phyloP scores from a whole-genome alignment of 2,113 vertebrate genomes.

The Solenodon paradoxus region DNA sequence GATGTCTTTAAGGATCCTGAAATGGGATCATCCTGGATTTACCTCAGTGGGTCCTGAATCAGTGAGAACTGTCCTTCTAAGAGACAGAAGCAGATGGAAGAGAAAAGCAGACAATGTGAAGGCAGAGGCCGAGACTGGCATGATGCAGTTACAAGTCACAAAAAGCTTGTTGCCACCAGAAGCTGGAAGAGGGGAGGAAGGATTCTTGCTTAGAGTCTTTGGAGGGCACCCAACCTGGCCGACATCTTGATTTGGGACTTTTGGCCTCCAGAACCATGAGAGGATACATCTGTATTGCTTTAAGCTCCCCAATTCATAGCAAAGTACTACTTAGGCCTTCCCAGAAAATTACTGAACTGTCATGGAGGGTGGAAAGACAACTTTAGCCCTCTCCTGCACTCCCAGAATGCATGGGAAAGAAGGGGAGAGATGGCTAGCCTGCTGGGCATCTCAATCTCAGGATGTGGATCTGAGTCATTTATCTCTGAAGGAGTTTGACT shows the following conservation, averaged over 20 bases:
- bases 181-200: background rate
- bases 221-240: background rate
- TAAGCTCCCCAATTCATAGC: background rate
- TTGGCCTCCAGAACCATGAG: background rate
- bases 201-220: background rate
- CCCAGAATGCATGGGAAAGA: too few species aligned
- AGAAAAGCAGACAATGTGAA: background rate
- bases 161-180: too few species aligned
- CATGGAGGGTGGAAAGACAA: background rate
- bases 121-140: background rate
- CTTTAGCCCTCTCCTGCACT: background rate
- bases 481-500: background rate
- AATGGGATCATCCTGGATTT: background rate
- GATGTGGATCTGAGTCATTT: background rate
- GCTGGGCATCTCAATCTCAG: background rate
- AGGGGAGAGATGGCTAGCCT: background rate
- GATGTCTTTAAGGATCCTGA: background rate
- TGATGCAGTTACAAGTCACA: background rate
- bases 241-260: background rate
- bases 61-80: background rate
- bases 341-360: too few species aligned
- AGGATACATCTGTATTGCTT: background rate
- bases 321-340: background rate
- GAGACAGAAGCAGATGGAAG: background rate
- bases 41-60: background rate